A percentile compares a stretch with the other conserved stretches of the same genome.
Evolutionary conservation across 2,888 invertebrate species (phyloP).

Genomic region (Drosophila barbarae): DNA sequence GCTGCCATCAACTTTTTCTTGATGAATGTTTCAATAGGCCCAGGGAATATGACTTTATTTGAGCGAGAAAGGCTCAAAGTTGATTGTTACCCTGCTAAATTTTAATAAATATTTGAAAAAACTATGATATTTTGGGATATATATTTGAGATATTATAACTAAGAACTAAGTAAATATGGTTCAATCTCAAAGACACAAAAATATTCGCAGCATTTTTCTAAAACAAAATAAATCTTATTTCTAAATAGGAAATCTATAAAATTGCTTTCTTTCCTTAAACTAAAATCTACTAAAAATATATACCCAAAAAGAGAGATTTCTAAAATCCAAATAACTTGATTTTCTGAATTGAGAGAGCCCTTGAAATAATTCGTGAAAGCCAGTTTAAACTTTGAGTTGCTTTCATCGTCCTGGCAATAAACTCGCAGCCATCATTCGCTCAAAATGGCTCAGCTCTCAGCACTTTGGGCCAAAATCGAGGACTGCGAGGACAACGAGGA

Average conservation of each 20-base stretch:
- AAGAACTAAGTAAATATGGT: background rate
- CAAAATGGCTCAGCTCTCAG: conserved; percentile 33
- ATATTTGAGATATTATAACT: background rate
- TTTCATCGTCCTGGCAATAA: conserved; percentile 25
- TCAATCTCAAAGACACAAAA: background rate
- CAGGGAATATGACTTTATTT: conserved; percentile 44
- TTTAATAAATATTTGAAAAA: background rate
- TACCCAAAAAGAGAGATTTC: background rate
- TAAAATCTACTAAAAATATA: background rate
- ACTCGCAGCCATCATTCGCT: conserved; percentile 27
- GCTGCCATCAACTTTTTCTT: conserved; percentile 33
- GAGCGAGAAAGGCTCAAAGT: background rate
- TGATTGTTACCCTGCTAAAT: background rate
- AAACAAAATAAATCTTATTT: background rate
- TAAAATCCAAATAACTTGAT: background rate
- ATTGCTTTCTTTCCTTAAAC: background rate
- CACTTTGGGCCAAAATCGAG: conserved; percentile 20
- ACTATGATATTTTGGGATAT: background rate
- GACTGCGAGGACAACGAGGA: conserved; percentile 1
- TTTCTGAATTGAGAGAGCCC: background rate
- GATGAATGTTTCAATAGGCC: conserved; percentile 44
- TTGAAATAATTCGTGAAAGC: background rate
- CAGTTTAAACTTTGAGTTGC: conserved; percentile 11
- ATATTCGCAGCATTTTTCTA: too few species aligned
- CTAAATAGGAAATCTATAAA: background rate